phyloP scores from a whole-genome alignment of 2,113 vertebrate genomes.

The Planiliza haematocheilus region DNA sequence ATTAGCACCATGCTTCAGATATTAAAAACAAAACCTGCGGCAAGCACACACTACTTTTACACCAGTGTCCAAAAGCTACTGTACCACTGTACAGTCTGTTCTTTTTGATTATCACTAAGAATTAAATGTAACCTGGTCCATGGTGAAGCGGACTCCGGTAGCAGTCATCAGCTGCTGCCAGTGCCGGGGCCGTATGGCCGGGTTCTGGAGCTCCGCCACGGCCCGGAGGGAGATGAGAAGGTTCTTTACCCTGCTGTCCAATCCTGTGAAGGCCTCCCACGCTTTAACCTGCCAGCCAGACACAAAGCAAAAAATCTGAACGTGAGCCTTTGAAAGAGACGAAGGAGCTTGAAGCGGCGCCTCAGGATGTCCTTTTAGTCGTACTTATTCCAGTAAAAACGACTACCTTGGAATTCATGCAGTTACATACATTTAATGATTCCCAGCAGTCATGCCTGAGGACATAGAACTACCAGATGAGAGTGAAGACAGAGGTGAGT shows the following conservation, averaged over 20 bases:
- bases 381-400: not conserved
- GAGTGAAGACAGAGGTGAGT: not conserved
- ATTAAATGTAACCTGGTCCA: conserved; percentile 79
- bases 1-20: conserved; percentile 1
- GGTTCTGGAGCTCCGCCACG: conserved; percentile 92
- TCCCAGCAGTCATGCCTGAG: not conserved
- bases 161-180: conserved; percentile 93
- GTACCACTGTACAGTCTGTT: not conserved
- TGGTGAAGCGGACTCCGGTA: conserved; percentile 87
- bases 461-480: not conserved
- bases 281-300: conserved; percentile 76
- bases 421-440: not conserved
- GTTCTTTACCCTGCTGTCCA: conserved; percentile 90
- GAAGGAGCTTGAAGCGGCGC: not conserved
- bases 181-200: conserved; percentile 90
- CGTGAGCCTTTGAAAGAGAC: not conserved
- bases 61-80: no score
- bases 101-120: not conserved
- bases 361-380: not conserved
- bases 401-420: conserved; percentile 1
- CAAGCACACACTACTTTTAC: not conserved
- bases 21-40: not conserved
- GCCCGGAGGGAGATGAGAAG: conserved; percentile 88
- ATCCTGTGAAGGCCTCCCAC: conserved; percentile 90
- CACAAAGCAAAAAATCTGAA: conserved; percentile 24